Base-by-base conservation (phyloP, 92 coral and sea anemone species). In the Hydrozoanthus gracilis region DNA sequence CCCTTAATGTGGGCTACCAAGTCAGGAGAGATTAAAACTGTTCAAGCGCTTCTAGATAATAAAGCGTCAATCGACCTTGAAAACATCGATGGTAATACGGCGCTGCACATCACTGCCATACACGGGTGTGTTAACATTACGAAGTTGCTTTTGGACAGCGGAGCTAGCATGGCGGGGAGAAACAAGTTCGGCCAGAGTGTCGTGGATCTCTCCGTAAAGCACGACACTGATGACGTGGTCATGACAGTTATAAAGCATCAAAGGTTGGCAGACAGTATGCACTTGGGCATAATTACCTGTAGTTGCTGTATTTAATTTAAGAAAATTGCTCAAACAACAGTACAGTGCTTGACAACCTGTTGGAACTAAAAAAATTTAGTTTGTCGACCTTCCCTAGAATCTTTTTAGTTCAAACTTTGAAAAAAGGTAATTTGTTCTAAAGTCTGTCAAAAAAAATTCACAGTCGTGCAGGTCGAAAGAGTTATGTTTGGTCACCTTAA, bases 1-100 rank as follows among this genome's bases (percentile, higher is more conserved):
- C 98, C 98, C 15, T 68, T 94, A 55, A 94, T 94, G 98, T 90
- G 90, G 92, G 98, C 98, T 7, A 88, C 93, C 8, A 94, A 91
- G 80, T 90, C 90, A 61, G 93, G 98, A 12, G 88, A 91, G 87
- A 54, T 71, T 5, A 91, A 87, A 65, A 94, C 95, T 55, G 83
- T 78, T 0, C 86, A 90, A 60, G 61, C 85, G 5, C 82, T 90
- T 3, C 86, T 90, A 3, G 88, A 90, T 51, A 75, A 82, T 66
- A 83, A 89, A n/a, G 93, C 85, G 7, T 77, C 48, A 20, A 76
- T 72, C 35, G 91, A 90, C 85, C 84, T 82, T 73, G 88, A 87
- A 48, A 87, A 91, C 85, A 87, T 83, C 44, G 91, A 91, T 69
- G 93, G 93, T 11, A 88, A 91, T 45, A 67, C 93, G 0, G 93